Percentiles rank a stretch among this genome's conserved stretches.
phyloP scores from a whole-genome alignment of 2,888 invertebrate species.

The Hermaeophaga mercurialis region DNA sequence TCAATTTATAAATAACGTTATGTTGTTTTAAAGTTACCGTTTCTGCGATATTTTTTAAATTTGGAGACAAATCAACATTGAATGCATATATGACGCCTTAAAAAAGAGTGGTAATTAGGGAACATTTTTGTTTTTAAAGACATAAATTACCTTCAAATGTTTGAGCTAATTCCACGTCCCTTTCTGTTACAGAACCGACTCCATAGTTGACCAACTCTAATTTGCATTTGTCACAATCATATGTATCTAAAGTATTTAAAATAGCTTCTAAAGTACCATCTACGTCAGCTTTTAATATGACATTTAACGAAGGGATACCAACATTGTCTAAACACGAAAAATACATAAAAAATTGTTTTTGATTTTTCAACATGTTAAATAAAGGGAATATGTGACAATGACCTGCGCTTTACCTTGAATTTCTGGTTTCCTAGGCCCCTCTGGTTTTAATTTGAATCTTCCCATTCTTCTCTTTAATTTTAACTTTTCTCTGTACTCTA shows the following conservation, averaged over 20 bases:
- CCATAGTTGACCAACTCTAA: slow-evolving; percentile 88
- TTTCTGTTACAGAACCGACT: slow-evolving; percentile 83
- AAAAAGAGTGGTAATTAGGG: slow-evolving; percentile 55
- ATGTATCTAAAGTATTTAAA: slow-evolving; percentile 86
- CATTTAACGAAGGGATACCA: slow-evolving; percentile 50
- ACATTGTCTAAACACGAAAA: slow-evolving; percentile 41
- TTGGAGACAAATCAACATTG: slow-evolving; percentile 69
- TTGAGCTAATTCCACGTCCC: slow-evolving; percentile 82
- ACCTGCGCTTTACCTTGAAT: slow-evolving; percentile 40
- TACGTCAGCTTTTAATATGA: slow-evolving; percentile 80
- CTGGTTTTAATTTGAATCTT: slow-evolving; percentile 60
- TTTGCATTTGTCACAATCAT: slow-evolving; percentile 75
- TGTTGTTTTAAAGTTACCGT: slow-evolving; percentile 68
- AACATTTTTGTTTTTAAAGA: neutral
- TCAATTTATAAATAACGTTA: slow-evolving; percentile 92
- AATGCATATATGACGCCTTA: slow-evolving; percentile 87
- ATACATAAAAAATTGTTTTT: neutral
- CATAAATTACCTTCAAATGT: slow-evolving; percentile 66
- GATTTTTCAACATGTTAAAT: no score
- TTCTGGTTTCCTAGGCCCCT: slow-evolving; percentile 67
- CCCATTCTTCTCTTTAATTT: slow-evolving; percentile 67
- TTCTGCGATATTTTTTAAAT: slow-evolving; percentile 61
- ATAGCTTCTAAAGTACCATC: slow-evolving; percentile 97
- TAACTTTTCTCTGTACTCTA: slow-evolving; percentile 67
- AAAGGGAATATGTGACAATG: no score